These are phyloP conservation scores for Sphaeridia pumilis DNA, from an alignment of 2,888 invertebrate genomes.

Conservation along the genomic window DNA sequence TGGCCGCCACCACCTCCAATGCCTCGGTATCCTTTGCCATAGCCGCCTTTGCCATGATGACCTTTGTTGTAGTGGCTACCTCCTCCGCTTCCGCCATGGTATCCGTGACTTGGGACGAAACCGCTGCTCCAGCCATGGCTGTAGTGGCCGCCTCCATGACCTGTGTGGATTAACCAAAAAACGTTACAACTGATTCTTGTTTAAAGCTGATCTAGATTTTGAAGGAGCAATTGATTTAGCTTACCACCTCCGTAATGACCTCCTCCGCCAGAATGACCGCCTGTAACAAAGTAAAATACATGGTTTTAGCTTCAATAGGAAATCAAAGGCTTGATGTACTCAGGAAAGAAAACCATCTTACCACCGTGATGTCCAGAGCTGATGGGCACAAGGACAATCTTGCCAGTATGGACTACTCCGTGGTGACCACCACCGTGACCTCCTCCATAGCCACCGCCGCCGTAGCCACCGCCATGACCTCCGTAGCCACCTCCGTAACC, in stretches of 20 bases:
- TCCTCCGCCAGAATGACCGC: background rate
- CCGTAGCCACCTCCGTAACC: too few relatives aligned
- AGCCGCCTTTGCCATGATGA: too few relatives aligned
- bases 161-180: background rate
- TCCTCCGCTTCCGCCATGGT: background rate
- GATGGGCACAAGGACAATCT: too few relatives aligned
- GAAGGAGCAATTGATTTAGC: background rate
- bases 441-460: background rate
- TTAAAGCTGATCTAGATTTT: background rate
- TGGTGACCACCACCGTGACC: background rate
- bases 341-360: too few relatives aligned
- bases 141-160: too few relatives aligned
- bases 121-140: background rate
- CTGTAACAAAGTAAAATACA: too few relatives aligned
- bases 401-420: too few relatives aligned
- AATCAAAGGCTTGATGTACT: too few relatives aligned
- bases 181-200: background rate
- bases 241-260: background rate
- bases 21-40: background rate
- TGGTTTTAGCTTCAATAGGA: too few relatives aligned
- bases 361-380: too few relatives aligned
- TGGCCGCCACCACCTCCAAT: background rate
- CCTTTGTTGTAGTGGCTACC: too few relatives aligned
- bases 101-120: background rate
- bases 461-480: too few relatives aligned